Evolutionary conservation across 2,113 vertebrate species (phyloP).

Genomic region (Hemichromis elongatus): DNA sequence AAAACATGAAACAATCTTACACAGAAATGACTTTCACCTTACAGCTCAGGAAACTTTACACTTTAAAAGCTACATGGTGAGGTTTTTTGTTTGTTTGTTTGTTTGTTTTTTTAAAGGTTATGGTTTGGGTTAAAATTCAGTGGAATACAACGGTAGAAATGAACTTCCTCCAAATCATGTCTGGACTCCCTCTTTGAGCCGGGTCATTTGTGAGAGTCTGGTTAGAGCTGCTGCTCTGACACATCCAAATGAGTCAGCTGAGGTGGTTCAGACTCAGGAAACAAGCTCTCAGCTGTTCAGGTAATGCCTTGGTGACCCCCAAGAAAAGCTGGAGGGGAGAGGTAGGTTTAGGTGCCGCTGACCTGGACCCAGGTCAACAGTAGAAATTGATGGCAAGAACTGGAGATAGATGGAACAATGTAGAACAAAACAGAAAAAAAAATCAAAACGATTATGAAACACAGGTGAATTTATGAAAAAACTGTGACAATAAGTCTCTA

Average conservation of each 20-base stretch:
- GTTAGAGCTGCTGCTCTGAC: background rate
- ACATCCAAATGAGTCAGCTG: background rate
- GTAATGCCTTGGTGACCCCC: no score
- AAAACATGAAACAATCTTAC: background rate
- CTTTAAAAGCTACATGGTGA: background rate
- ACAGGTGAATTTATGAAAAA: no score
- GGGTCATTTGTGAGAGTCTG: background rate
- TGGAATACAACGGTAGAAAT: fast-evolving
- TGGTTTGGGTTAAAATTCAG: background rate
- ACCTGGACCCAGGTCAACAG: no score
- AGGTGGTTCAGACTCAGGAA: background rate
- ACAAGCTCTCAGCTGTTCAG: no score
- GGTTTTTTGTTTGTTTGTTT: no score
- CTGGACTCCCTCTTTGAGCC: background rate
- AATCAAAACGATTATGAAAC: no score
- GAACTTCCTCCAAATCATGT: fast-evolving
- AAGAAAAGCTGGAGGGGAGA: no score
- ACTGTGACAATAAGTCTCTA: no score
- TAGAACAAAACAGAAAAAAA: no score
- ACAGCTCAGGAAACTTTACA: background rate
- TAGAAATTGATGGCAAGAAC: no score
- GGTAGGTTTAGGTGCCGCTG: no score
- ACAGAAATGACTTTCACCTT: background rate
- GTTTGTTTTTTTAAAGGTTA: background rate
- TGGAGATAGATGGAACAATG: no score